Evolutionary conservation across 2,888 invertebrate genomes (phyloP), one percentile per base, ranked within the genome.

Genomic region (Pachymerium ferrugineum): DNA sequence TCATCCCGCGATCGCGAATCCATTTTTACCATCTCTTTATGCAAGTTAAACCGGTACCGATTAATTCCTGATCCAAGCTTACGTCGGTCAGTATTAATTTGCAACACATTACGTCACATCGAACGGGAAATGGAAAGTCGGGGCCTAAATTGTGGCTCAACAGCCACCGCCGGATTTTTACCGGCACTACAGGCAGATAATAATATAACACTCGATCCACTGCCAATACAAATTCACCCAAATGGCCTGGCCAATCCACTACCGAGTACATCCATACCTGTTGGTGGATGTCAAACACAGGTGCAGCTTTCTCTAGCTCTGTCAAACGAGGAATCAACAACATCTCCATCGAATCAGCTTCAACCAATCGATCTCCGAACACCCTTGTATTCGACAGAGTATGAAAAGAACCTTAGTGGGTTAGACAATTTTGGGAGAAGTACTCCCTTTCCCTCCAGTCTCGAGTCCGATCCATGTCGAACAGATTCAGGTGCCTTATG

Each of bases 21-120:
- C 80, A 92, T 95, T 81, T 89, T 95, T 82, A 93, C 94, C 83
- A 87, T 94, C 78, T 94, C 94, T 78, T 93, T 95, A 89, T 90
- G 91, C 83, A 96, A 96, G 84, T 85, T 96, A 78, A 91, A 92
- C 80, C 87, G 92, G 79, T 90, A 92, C 80, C 88, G 93, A 74
- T 93, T 94, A 83, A 91, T 91, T 78, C 91, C 93, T 74, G 94
- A 95, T 82, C 94, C 94, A 62, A 92, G 93, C 76, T 85, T 96
- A 75, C 88, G 93, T 79, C 89, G 94, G 76, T 94, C 94, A 70
- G 95, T 96, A 81, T 88, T 96, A 76, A 94, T 96, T 80, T 94
- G 94, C 86, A 95, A 95, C 84, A 94, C 95, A 74, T 83, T 95
- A 77, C 89, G 94, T 81, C 88, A 90, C 82, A 90, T 94, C 80